Base-by-base conservation (phyloP, 2,797 vertebrate genomes). In the Chloroceryle inda region DNA sequence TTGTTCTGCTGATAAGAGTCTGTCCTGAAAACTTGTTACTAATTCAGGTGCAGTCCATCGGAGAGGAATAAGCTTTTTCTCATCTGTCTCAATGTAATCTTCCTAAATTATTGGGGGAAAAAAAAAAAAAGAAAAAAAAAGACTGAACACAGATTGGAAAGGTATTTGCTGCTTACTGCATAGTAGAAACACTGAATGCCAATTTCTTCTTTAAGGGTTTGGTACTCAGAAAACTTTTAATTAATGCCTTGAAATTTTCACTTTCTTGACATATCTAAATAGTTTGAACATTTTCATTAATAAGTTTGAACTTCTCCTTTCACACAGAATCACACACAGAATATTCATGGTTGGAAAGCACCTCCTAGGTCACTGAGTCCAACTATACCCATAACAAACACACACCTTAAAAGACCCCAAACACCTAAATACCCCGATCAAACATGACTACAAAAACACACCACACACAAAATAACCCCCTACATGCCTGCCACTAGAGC, bases 41-140 rank as follows among this genome's bases (percentile, higher is more conserved):
- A 99, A 98, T 92, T 99, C 99, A 42, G 99, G 99, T 89, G 99
- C 99, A 94, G 98, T 98, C 99, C 99, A 99, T 79, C 99, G 99
- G 40, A 99, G 98, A 49, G 99, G 99, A 40, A 99, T 95, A 35
- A 98, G 97, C 78, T 99, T 99, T 80, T 99, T 99, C 92, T 99
- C 99, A 94, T 99, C 98, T 52, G 99, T 99, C 96, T 99, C 99
- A 97, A 99, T 98, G 92, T 99, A 99, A 98, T 99, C 99, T 92
- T 99, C 99, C 99, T 99, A 95, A 45, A 92, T 95, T 56, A 38
- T 91, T 33, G 10, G 22, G 15, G 13, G 62, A 61, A 31, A 64
- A 40, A 95, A 64, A 40, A 95, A 72, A 94, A 93, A 84, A 75
- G 44, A 31, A 63, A 10, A n/a, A 63, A 10, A n/a, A 53, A 27